phyloP scores from a whole-genome alignment of 2,888 invertebrate species.

The Diarsia mendica region DNA sequence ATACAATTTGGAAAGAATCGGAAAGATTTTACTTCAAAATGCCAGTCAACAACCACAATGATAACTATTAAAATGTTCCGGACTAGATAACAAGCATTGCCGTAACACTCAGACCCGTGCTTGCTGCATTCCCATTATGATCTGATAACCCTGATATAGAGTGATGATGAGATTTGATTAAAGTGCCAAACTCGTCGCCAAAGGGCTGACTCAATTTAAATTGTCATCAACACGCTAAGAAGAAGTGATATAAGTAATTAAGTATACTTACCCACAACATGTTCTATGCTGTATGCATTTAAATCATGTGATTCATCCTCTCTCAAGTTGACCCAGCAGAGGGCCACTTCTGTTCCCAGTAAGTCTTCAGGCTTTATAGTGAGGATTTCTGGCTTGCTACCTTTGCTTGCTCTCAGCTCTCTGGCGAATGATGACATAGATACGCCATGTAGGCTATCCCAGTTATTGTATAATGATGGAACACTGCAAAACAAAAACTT shows the following conservation, averaged over 20 bases:
- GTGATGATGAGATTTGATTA: no score
- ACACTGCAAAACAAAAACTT: slow-evolving; percentile 79
- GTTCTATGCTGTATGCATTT: slow-evolving; percentile 90
- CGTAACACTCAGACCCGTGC: neutral
- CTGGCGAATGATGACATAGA: slow-evolving; percentile 93
- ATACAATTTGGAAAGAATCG: neutral
- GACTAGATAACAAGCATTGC: neutral
- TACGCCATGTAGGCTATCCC: slow-evolving; percentile 95
- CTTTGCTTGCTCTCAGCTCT: slow-evolving; percentile 91
- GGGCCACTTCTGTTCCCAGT: slow-evolving; percentile 91
- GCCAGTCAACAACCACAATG: neutral
- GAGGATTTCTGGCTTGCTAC: slow-evolving; percentile 92
- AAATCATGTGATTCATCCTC: slow-evolving; percentile 91
- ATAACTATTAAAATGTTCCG: neutral
- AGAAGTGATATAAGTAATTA: no score
- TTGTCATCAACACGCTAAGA: no score
- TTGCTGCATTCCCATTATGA: neutral
- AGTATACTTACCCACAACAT: slow-evolving; percentile 88
- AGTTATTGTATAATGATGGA: slow-evolving; percentile 92
- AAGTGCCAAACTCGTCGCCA: no score
- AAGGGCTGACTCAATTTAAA: no score
- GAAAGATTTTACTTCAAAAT: neutral
- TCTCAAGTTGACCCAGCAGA: slow-evolving; percentile 93
- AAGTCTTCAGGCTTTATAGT: slow-evolving; percentile 90
- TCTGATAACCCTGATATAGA: neutral